These are phyloP conservation scores for Platycheirus albimanus DNA, from an alignment of 2,888 invertebrate species.

Conservation along the genomic window DNA sequence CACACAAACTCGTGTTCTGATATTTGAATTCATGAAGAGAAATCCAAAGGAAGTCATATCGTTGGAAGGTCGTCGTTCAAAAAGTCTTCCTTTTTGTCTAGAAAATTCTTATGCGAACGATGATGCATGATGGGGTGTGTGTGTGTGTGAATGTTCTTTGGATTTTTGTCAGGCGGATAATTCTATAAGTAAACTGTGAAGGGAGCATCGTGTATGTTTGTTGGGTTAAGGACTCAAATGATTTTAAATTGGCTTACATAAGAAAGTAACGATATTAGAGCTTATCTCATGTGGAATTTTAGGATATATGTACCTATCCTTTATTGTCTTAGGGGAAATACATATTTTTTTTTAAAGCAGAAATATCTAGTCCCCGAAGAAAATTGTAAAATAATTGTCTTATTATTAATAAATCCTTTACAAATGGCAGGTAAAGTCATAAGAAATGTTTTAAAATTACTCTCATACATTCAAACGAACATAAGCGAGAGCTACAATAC, in stretches of 20 bases:
- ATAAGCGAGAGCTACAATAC: no score
- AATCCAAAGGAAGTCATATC: constrained; percentile 39
- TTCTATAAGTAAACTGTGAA: constrained; percentile 19
- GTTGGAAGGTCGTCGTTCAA: constrained; percentile 15
- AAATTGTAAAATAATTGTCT: neutral
- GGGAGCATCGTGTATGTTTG: constrained; percentile 23
- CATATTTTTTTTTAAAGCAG: no score
- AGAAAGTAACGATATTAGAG: constrained; percentile 12
- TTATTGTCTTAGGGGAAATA: neutral
- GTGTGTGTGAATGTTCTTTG: neutral
- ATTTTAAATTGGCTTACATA: constrained; percentile 38
- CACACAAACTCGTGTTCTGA: neutral
- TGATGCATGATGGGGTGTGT: neutral
- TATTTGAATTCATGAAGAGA: neutral
- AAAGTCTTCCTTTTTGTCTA: constrained; percentile 21
- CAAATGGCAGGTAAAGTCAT: no score
- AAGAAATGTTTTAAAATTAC: no score
- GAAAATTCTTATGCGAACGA: constrained; percentile 3
- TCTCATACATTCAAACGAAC: no score
- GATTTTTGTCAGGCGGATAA: constrained; percentile 47
- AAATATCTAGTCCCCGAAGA: neutral
- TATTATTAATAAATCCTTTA: no score
- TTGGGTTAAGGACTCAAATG: constrained; percentile 44
- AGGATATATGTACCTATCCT: neutral
- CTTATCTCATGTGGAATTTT: constrained; percentile 5